A percentile compares a stretch with the other conserved stretches of the same genome.
These are phyloP conservation scores for Autographa pulchrina DNA, from an alignment of 2,888 invertebrate genomes.

Conservation along the genomic window DNA sequence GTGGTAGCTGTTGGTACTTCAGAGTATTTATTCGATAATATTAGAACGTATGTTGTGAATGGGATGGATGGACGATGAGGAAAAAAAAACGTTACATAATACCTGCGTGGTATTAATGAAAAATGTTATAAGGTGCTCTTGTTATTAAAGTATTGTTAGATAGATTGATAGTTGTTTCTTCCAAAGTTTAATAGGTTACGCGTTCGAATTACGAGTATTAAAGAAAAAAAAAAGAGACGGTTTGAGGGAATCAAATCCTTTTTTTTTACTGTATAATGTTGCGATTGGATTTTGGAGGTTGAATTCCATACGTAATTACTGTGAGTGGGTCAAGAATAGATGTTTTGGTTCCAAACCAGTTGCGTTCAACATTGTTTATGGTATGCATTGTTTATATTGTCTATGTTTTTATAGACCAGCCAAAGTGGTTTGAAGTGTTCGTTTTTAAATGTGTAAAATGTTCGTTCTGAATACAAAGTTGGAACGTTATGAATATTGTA, in stretches of 20 bases:
- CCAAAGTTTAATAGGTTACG: conserved; percentile 40
- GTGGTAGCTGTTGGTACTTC: conserved; percentile 91
- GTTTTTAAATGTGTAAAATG: conserved; percentile 34
- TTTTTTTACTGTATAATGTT: neutral
- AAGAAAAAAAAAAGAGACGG: neutral
- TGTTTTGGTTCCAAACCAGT: conserved; percentile 40
- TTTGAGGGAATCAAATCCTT: conserved; percentile 21
- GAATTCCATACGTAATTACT: conserved; percentile 15
- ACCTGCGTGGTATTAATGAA: conserved; percentile 3
- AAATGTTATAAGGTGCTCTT: conserved; percentile 40
- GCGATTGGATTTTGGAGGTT: conserved; percentile 20
- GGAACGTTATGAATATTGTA: neutral
- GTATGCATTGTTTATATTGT: conserved; percentile 40
- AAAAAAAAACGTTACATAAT: neutral
- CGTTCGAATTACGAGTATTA: conserved; percentile 5
- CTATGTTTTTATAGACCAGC: conserved; percentile 23
- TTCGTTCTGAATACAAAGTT: neutral
- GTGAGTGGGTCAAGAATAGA: conserved; percentile 26
- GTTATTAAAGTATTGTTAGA: conserved; percentile 25
- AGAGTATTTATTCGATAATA: conserved; percentile 90
- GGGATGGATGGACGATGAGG: conserved; percentile 65
- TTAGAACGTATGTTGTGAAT: conserved; percentile 69
- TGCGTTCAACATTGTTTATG: conserved; percentile 32
- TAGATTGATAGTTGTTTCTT: conserved; percentile 40
- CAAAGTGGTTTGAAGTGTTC: conserved; percentile 11